Percentiles rank a stretch among this genome's conserved stretches.
Evolutionary conservation across 2,797 vertebrate genomes (phyloP).

Genomic region (Sciaenops ocellatus): DNA sequence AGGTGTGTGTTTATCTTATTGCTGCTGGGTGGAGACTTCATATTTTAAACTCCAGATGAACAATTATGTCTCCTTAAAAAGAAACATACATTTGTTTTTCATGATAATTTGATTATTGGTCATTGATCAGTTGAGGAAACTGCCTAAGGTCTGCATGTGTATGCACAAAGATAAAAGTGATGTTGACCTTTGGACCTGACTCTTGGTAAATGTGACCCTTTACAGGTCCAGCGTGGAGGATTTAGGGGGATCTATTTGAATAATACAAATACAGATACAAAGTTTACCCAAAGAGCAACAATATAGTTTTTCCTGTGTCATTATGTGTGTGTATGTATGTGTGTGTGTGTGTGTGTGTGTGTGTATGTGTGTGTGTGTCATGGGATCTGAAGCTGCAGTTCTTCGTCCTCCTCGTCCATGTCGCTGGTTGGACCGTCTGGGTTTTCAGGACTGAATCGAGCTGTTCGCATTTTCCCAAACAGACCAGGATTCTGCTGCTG

Average conservation of each 20-base stretch:
- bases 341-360: too few relatives aligned
- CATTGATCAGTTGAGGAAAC: neutral
- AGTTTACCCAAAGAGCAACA: neutral
- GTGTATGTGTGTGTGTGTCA: slow-evolving; percentile 70
- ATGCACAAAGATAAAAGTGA: neutral
- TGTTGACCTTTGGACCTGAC: neutral
- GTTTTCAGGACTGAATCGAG: slow-evolving; percentile 90
- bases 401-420: slow-evolving; percentile 91
- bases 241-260: too few relatives aligned
- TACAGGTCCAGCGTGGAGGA: neutral
- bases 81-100: neutral
- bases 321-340: neutral
- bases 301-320: neutral
- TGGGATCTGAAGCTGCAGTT: slow-evolving; percentile 94
- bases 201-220: neutral
- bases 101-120: neutral
- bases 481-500: slow-evolving; percentile 93
- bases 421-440: slow-evolving; percentile 87
- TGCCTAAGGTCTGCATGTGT: neutral
- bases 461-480: slow-evolving; percentile 91
- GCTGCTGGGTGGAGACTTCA: neutral
- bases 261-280: neutral
- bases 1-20: neutral
- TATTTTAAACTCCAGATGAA: neutral
- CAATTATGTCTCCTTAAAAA: neutral